Evolutionary conservation across 2,797 vertebrate genomes (phyloP).

Genomic region (Smutsia gigantea): DNA sequence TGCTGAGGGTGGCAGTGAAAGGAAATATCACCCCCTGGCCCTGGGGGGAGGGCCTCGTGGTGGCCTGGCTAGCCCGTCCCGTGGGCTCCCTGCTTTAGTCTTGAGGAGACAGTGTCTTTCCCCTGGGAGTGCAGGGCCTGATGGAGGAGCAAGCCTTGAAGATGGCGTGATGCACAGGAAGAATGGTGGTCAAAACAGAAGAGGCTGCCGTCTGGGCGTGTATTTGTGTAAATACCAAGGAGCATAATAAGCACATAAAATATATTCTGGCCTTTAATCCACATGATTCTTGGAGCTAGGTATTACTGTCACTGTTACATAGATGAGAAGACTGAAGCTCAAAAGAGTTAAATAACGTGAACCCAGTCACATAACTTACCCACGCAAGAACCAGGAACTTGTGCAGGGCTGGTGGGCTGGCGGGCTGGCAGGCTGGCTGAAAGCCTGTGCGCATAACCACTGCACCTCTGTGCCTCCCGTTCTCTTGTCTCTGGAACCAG

Average conservation of each 20-base stretch:
- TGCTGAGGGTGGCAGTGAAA: background rate
- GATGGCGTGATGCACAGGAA: too few species aligned
- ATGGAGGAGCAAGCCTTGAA: background rate
- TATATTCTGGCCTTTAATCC: background rate
- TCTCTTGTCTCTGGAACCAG: background rate
- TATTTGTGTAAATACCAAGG: background rate
- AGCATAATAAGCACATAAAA: background rate
- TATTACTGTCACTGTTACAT: background rate
- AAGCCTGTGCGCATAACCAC: background rate
- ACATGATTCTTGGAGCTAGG: background rate
- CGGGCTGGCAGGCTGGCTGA: too few species aligned
- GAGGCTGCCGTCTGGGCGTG: too few species aligned
- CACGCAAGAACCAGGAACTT: background rate
- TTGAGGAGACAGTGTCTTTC: background rate
- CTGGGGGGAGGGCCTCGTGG: background rate
- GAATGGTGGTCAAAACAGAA: too few species aligned
- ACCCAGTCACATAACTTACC: background rate
- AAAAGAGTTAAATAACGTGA: background rate
- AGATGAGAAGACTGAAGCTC: background rate
- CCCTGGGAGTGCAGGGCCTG: background rate
- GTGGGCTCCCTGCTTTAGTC: background rate
- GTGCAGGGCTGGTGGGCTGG: background rate
- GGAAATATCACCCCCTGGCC: background rate
- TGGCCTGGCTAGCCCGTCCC: background rate
- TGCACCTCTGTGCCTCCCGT: fast-evolving